phyloP scores from a whole-genome alignment of 2,888 invertebrate genomes.

The Eupithecia subumbrata region DNA sequence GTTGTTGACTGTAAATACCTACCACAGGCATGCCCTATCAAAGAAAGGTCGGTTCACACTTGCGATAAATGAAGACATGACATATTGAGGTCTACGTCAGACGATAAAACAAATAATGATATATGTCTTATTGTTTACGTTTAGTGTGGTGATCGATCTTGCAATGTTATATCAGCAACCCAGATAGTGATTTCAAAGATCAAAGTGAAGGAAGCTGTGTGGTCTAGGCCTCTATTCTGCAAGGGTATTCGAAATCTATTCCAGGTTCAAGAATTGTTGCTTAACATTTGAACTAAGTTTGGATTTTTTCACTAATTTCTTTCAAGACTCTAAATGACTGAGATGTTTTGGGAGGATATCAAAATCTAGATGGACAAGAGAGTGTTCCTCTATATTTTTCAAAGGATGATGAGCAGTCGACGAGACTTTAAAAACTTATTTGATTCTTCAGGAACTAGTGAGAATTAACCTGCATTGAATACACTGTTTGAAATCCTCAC shows the following conservation, averaged over 20 bases:
- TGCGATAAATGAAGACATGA: slow-evolving; percentile 71
- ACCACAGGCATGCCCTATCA: slow-evolving; percentile 29
- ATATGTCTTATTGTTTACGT: slow-evolving; percentile 65
- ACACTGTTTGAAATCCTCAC: not conserved
- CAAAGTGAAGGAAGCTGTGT: slow-evolving; percentile 18
- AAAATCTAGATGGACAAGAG: too few species aligned
- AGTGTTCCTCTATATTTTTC: not conserved
- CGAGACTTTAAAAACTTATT: not conserved
- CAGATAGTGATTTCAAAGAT: slow-evolving; percentile 30
- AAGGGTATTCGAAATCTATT: not conserved
- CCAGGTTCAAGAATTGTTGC: not conserved
- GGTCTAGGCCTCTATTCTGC: not conserved
- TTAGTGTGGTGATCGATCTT: slow-evolving; percentile 39
- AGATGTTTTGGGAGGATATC: too few species aligned
- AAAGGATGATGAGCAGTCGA: not conserved
- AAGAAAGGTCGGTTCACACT: slow-evolving; percentile 61
- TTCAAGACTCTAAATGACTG: too few species aligned
- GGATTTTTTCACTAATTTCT: too few species aligned
- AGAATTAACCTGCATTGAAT: not conserved
- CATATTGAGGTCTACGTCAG: slow-evolving; percentile 67
- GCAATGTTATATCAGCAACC: slow-evolving; percentile 40
- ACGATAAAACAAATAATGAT: slow-evolving; percentile 67
- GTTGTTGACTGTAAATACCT: not conserved
- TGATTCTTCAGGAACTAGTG: not conserved
- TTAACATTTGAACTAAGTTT: too few species aligned